Percentiles rank a stretch among this genome's conserved stretches.
phyloP scores from a whole-genome alignment of 2,888 invertebrate species.

The Lasius platythorax region DNA sequence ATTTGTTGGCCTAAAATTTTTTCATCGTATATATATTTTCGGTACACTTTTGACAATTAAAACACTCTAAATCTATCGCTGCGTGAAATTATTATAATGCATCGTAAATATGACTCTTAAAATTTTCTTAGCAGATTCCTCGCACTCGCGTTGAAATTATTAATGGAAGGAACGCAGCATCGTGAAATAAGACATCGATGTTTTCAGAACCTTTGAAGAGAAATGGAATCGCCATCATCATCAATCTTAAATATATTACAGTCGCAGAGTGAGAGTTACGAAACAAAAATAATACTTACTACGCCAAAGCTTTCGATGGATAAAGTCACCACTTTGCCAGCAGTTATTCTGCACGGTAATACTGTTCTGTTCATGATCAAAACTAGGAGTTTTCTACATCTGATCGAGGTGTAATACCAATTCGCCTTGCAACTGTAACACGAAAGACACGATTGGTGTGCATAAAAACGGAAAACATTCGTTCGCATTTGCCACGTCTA shows the following conservation, averaged over 20 bases:
- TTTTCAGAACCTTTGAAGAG: conserved; percentile 33
- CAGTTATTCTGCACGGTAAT: conserved; percentile 45
- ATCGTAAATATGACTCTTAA: neutral
- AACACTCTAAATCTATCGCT: neutral
- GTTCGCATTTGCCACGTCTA: neutral
- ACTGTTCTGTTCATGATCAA: conserved; percentile 45
- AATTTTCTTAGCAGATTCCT: neutral
- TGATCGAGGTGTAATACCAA: conserved; percentile 45
- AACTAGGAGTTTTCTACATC: conserved; percentile 41
- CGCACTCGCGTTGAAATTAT: neutral
- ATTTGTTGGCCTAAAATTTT: neutral
- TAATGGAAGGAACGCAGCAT: conserved; percentile 35
- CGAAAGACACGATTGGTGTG: neutral
- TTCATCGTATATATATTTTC: neutral
- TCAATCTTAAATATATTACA: neutral
- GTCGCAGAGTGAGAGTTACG: neutral
- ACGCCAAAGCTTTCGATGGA: conserved; percentile 40
- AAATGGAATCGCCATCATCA: neutral
- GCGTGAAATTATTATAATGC: neutral
- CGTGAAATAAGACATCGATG: conserved; percentile 37
- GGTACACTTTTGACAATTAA: neutral
- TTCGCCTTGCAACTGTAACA: conserved; percentile 39
- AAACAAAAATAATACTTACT: neutral
- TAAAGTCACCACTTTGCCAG: conserved; percentile 33
- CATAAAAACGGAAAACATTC: neutral